Conservation (phyloP, 2,113 vertebrate species). For the Cavia porcellus region DNA sequence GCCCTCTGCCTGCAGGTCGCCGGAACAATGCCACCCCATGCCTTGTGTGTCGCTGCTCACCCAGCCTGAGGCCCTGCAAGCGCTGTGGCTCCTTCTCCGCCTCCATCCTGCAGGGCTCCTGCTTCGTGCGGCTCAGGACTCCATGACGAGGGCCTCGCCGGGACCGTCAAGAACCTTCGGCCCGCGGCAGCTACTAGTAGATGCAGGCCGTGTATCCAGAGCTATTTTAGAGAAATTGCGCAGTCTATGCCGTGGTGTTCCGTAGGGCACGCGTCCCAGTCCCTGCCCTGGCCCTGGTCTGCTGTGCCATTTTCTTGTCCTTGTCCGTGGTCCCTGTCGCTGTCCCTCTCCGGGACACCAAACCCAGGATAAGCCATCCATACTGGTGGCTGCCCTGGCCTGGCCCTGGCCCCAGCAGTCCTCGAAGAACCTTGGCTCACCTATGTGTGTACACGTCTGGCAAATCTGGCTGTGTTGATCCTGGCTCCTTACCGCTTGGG, state of each 20-base stretch:
- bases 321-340: not conserved
- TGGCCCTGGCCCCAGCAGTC: not conserved
- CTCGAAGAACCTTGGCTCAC: not conserved
- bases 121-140: constrained; percentile 7
- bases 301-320: not conserved
- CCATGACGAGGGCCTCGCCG: not conserved
- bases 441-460: not conserved
- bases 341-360: not conserved
- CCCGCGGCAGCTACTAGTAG: not conserved
- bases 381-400: not conserved
- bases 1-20: constrained; percentile 24
- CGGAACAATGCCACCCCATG: not conserved
- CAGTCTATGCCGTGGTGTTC: not conserved
- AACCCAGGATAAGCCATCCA: not conserved
- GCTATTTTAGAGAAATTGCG: constrained; percentile 40
- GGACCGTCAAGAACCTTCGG: not conserved
- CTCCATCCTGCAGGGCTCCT: constrained; percentile 2
- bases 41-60: not conserved
- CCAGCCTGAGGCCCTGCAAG: constrained; percentile 49
- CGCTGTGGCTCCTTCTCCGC: constrained; percentile 43
- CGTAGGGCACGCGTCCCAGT: not conserved
- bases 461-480: not conserved
- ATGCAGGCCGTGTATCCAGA: constrained; percentile 42
- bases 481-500: not conserved
- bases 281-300: not conserved